These are phyloP conservation scores for Caenorhabditis doughertyi DNA, from an alignment of 2,888 invertebrate genomes.

Conservation along the genomic window DNA sequence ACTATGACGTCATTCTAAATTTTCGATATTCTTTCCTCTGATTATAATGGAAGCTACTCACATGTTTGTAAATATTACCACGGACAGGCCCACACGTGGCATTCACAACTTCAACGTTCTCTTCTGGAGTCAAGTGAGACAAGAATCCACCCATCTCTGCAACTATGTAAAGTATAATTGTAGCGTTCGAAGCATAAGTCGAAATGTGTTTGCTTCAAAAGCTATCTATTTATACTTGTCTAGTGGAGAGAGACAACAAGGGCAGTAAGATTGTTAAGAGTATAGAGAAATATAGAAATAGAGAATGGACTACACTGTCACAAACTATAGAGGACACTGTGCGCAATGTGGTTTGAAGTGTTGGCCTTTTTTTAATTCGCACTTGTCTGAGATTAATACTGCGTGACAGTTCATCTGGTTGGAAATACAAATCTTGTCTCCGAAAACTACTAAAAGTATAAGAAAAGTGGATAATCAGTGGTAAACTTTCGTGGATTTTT, in stretches of 20 bases:
- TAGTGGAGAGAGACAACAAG: background rate
- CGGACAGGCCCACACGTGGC: constrained; percentile 51
- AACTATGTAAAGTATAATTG: no score
- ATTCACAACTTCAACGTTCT: constrained; percentile 34
- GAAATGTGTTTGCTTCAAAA: no score
- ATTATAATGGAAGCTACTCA: constrained; percentile 34
- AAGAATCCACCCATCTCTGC: constrained; percentile 35
- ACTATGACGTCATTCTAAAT: constrained; percentile 28
- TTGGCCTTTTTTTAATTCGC: background rate
- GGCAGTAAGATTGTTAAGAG: background rate
- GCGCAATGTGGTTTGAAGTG: constrained; percentile 12
- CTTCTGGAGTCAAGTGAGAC: constrained; percentile 28
- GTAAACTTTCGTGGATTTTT: no score
- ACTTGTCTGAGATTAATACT: no score
- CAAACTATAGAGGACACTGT: constrained; percentile 10
- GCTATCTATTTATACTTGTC: constrained; percentile 15
- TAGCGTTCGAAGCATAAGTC: no score
- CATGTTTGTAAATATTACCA: constrained; percentile 51
- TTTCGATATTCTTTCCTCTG: background rate
- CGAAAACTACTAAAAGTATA: no score
- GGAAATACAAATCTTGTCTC: no score
- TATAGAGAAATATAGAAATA: constrained; percentile 11
- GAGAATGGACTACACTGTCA: constrained; percentile 4
- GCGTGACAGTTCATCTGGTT: no score
- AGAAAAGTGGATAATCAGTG: no score